Conservation (phyloP, 1,140 invertebrate genomes). For the Neotoxoptera formosana region DNA sequence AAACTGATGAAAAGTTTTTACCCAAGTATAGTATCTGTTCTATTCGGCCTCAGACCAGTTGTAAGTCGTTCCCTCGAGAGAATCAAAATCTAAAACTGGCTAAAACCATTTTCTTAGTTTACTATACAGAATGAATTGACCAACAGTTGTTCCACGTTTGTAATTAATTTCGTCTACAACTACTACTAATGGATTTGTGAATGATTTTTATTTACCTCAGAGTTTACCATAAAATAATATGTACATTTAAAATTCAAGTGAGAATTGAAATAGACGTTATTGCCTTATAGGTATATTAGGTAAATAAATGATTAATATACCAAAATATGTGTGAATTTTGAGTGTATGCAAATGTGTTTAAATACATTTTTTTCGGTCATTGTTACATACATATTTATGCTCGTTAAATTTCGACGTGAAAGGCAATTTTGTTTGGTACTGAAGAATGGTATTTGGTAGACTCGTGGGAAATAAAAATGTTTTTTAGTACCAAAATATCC, state of each 20-base stretch:
- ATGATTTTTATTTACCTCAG: not conserved
- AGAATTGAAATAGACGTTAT: not conserved
- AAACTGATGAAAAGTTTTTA: constrained; percentile 50
- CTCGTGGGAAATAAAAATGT: not conserved
- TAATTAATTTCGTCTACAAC: not conserved
- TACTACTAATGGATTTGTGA: not conserved
- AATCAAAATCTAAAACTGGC: not conserved
- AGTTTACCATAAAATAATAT: not conserved
- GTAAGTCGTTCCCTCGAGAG: constrained; percentile 27
- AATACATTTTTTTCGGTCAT: not conserved
- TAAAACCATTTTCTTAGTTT: not conserved
- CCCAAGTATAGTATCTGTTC: not conserved
- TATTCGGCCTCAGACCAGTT: not conserved
- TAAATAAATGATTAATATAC: not conserved
- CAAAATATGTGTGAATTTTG: not conserved
- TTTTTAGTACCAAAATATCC: not conserved
- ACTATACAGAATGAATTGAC: not conserved
- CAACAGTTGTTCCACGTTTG: not conserved
- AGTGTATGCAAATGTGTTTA: not conserved
- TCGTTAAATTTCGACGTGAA: not conserved
- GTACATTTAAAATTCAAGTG: not conserved
- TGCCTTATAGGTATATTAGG: not conserved
- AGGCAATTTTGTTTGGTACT: not conserved
- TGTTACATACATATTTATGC: not conserved
- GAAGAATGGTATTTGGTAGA: not conserved